These are phyloP conservation scores for Neoitamus cyanurus DNA, from an alignment of 2,888 invertebrate species.

Conservation along the genomic window DNA sequence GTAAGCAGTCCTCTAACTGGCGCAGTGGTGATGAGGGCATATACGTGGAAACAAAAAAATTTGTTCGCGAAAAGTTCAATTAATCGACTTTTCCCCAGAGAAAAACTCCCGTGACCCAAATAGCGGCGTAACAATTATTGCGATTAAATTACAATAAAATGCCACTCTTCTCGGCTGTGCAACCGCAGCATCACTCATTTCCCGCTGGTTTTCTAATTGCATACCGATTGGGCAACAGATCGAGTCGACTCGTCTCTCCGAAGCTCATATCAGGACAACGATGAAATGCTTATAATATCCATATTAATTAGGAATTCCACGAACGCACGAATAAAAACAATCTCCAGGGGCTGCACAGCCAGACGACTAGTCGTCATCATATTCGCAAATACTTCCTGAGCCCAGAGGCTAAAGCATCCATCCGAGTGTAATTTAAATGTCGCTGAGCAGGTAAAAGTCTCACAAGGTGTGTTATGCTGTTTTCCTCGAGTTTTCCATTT, in stretches of 20 bases:
- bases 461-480: neutral
- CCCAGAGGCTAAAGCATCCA: neutral
- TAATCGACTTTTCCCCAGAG: slow-evolving; percentile 12
- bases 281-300: neutral
- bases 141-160: slow-evolving; percentile 12
- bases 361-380: neutral
- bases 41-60: neutral
- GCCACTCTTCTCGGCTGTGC: neutral
- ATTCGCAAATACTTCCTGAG: neutral
- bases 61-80: neutral
- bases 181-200: slow-evolving; percentile 18
- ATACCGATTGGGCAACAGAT: slow-evolving; percentile 14
- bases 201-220: neutral
- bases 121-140: neutral
- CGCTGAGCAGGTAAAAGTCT: neutral
- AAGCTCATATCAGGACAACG: neutral
- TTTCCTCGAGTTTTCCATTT: slow-evolving; percentile 22
- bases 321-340: neutral
- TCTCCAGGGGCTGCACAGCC: neutral
- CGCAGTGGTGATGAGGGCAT: neutral
- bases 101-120: slow-evolving; percentile 19
- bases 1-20: neutral
- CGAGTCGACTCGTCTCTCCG: neutral
- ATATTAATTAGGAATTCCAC: neutral
- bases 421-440: neutral